Base-by-base conservation (phyloP, 1,140 invertebrate genomes). In the Palaemon carinicauda region DNA sequence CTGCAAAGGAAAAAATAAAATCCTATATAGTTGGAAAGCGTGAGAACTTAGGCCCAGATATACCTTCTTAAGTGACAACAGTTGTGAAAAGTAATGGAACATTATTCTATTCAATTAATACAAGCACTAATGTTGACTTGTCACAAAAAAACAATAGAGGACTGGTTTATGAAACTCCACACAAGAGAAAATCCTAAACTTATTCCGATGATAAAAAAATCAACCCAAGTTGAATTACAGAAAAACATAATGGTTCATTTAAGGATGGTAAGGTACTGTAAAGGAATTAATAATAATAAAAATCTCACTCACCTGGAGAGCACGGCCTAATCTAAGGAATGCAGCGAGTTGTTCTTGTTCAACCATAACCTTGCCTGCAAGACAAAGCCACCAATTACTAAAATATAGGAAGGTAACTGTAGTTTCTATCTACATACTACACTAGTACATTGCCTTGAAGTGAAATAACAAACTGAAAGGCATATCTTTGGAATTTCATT, bases 261-360 rank as follows among this genome's bases (percentile, higher is more conserved):
- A 9, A 41, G 12, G 12, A 9, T 69, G 10, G 15, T 5, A 69
- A 15, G 9, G 12, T 41, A 41, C 12, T 41, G 3, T n/a, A n/a
- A n/a, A n/a, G n/a, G n/a, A n/a, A n/a, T n/a, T n/a, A n/a, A n/a
- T n/a, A n/a, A 41, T 9, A 41, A 24, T 60, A 60, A n/a, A n/a
- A 15, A 27, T 31, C 21, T 3, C 1, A 80, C 83, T 73, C 27
- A 89, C 88, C 88, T 89, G 88, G 21, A 89, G 80, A 60, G 88
- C 88, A 52, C 88, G 51, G 33, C 88, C 88, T 27, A 89, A 73
- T 52, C 87, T 89, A 33, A 89, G 84, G 81, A 89, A 89, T 17
- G 88, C 88, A n/a, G 88, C 88, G 27, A 89, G 82, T 27, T 89
- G 80, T 50, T 89, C 88, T 60, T 89, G 88, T 50, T 89, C 88